Conservation (phyloP, 2,888 invertebrate genomes). For the Cylindroiulus punctatus region DNA sequence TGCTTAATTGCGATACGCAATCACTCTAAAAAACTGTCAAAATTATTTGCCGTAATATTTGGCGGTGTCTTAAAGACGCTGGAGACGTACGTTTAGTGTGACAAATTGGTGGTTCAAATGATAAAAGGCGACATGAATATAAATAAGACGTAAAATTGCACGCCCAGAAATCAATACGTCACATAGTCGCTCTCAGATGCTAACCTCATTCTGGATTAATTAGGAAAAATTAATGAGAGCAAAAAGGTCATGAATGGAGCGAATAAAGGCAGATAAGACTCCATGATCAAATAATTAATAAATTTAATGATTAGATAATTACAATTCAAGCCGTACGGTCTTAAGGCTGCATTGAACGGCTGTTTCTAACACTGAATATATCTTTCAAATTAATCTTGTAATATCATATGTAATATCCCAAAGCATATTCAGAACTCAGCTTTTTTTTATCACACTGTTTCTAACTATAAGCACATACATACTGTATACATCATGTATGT, state of each 20-base stretch:
- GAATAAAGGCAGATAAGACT: neutral
- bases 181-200: neutral
- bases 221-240: neutral
- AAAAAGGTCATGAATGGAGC: neutral
- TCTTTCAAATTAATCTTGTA: no score
- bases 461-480: no score
- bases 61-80: neutral
- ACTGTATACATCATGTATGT: no score
- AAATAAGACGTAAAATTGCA: neutral
- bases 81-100: neutral
- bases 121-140: slow-evolving; percentile 1
- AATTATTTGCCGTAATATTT: neutral
- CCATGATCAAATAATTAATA: neutral
- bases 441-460: no score
- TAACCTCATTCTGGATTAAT: neutral
- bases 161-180: neutral
- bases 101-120: neutral
- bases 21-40: neutral
- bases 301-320: neutral
- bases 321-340: neutral
- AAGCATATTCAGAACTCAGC: no score
- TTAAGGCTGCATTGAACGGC: no score
- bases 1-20: neutral
- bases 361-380: no score
- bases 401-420: no score